These are phyloP conservation scores for Agrilus cyanescens DNA, from an alignment of 2,888 invertebrate species.

Conservation along the genomic window DNA sequence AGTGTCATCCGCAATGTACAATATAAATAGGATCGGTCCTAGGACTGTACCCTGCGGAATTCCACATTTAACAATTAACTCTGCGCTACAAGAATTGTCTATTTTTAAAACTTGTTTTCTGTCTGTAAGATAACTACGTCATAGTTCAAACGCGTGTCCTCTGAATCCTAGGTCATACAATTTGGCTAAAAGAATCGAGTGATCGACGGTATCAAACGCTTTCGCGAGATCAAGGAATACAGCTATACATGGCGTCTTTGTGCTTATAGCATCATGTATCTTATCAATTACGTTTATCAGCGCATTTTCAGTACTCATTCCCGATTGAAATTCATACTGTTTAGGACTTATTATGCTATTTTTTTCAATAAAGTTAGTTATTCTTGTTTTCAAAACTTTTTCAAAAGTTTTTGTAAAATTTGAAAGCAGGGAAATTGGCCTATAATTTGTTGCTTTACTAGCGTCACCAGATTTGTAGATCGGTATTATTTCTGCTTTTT, in stretches of 20 bases:
- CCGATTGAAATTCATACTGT: background rate
- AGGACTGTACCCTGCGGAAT: no score
- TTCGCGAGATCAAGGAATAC: slow-evolving; percentile 1
- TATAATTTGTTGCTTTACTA: background rate
- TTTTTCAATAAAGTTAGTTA: no score
- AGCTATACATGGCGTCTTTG: background rate
- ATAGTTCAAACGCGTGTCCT: slow-evolving; percentile 4
- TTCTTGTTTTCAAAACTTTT: no score
- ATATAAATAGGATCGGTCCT: no score
- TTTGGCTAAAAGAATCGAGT: slow-evolving; percentile 6
- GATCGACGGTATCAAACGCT: slow-evolving; percentile 3
- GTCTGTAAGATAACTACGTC: slow-evolving; percentile 6
- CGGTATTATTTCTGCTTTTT: background rate
- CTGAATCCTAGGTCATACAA: slow-evolving; percentile 5
- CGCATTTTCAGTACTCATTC: background rate
- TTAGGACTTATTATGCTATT: background rate
- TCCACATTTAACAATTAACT: no score
- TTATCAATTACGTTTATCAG: background rate
- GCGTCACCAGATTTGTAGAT: background rate
- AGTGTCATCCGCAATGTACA: no score
- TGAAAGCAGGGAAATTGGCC: background rate
- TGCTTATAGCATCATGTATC: background rate
- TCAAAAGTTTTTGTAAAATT: no score
- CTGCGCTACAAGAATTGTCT: background rate
- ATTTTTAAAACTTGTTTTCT: slow-evolving; percentile 6